Evolutionary conservation across 2,888 invertebrate species (phyloP).

Genomic region (Allacma fusca): DNA sequence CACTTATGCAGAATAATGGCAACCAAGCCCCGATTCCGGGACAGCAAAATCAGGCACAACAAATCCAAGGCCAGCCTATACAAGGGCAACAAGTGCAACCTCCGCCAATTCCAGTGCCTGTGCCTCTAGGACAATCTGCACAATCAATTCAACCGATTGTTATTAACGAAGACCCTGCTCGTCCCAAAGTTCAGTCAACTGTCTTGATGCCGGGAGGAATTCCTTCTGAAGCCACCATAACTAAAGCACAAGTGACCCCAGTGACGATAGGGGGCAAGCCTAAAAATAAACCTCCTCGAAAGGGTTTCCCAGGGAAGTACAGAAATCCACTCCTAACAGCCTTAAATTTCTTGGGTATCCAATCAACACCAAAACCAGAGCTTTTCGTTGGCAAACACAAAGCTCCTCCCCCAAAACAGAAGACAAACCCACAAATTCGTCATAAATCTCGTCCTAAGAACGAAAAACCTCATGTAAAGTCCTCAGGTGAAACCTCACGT

Average conservation of each 20-base stretch:
- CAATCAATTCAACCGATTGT: background rate
- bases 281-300: constrained; percentile 25
- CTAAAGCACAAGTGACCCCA: constrained; percentile 31
- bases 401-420: constrained; percentile 16
- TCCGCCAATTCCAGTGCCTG: constrained; percentile 15
- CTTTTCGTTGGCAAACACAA: constrained; percentile 42
- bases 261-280: constrained; percentile 18
- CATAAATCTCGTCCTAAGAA: constrained; percentile 21
- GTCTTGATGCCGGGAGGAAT: constrained; percentile 32
- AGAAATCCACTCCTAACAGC: constrained; percentile 56
- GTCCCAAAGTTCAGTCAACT: background rate
- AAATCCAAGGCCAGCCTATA: background rate
- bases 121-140: background rate
- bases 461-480: background rate
- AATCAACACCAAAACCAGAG: constrained; percentile 56
- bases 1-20: too few relatives aligned
- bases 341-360: constrained; percentile 57
- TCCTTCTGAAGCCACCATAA: constrained; percentile 14
- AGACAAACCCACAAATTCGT: background rate
- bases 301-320: background rate
- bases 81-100: constrained; percentile 22
- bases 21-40: too few relatives aligned
- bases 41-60: background rate
- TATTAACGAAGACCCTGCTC: constrained; percentile 10
- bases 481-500: too few relatives aligned